A percentile compares a stretch with the other conserved stretches of the same genome.
phyloP scores from a whole-genome alignment of 2,113 vertebrate genomes.

The Syrmaticus mikado region DNA sequence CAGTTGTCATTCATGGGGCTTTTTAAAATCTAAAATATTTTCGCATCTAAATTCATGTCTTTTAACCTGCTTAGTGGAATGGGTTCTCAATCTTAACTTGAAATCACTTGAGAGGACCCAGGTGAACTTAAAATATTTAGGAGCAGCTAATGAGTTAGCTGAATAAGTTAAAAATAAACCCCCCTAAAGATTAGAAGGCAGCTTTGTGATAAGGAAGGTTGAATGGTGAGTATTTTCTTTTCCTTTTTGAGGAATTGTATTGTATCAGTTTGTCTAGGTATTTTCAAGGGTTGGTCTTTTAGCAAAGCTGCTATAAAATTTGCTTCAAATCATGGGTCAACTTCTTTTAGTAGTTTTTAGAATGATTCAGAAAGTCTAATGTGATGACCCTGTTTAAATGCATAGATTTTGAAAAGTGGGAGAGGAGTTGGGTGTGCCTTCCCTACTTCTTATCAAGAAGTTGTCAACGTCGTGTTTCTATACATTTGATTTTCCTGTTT shows the following conservation, averaged over 20 bases:
- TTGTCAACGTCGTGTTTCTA: background rate
- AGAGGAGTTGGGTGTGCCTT: background rate
- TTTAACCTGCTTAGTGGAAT: background rate
- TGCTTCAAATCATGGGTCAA: background rate
- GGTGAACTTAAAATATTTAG: background rate
- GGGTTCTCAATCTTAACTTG: background rate
- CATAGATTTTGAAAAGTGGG: fast-evolving
- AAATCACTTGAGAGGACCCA: background rate
- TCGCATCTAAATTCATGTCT: background rate
- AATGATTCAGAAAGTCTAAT: background rate
- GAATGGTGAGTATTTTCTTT: background rate
- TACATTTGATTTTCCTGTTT: background rate
- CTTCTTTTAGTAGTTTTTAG: background rate
- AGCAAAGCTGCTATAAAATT: background rate
- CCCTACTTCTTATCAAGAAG: background rate
- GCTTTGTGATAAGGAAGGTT: background rate
- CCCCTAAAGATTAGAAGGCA: fast-evolving
- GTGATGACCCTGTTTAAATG: fast-evolving
- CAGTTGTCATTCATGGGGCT: background rate
- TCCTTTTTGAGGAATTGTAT: background rate
- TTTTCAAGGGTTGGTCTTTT: background rate
- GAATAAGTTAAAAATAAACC: background rate
- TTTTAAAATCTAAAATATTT: background rate
- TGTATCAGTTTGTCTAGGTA: background rate
- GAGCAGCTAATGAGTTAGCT: background rate